Evolutionary conservation across 2,113 vertebrate genomes (phyloP), one percentile per base, ranked within the genome.

Genomic region (Myiagra hebetior): DNA sequence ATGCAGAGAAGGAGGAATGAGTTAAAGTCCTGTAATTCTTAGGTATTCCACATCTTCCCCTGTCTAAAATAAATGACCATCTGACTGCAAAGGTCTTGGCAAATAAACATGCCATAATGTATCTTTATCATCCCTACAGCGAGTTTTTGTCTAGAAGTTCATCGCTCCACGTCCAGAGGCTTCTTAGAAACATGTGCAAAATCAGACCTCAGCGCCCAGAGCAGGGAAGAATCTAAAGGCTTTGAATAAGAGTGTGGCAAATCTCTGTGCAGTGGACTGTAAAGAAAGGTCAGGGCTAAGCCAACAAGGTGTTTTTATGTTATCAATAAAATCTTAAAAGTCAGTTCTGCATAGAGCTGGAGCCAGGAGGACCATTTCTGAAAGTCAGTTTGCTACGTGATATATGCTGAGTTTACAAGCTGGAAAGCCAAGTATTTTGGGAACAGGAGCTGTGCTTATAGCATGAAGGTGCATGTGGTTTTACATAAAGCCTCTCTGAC

Each of bases 121-220:
- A 78, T 89, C 79, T 44, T 88, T 91, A 56, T 97, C 93, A 55
- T 94, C 55, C 42, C 65, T 79, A 93, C 94, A 93, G 73, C 2
- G 1, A 69, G 68, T 80, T 95, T 91, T 96, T 95, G 81, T 95
- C 52, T 80, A 55, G 72, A 87, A 95, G 73, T 79, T 95, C 91
- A 87, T 87, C 41, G 33, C 30, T 91, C 37, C 82, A 31, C 77
- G 74, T 95, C 33, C 81, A 89, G 82, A 82, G 52, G 44, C 44
- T 76, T 83, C 64, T 69, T 92, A 92, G 5, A 86, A 91, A 84
- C 73, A 82, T 0, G 3, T 75, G 73, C 67, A 77, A 89, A 94
- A 60, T 87, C 44, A 76, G 75, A 82, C 47, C 55, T 90, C 50
- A n/a, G 79, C 0, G 0, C 53, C 44, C 10, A 6, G 62, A 85